Percentiles rank a stretch among this genome's conserved stretches.
Evolutionary conservation across 64 coral and sea anemone genomes (phyloP).

Genomic region (Porites lutea): DNA sequence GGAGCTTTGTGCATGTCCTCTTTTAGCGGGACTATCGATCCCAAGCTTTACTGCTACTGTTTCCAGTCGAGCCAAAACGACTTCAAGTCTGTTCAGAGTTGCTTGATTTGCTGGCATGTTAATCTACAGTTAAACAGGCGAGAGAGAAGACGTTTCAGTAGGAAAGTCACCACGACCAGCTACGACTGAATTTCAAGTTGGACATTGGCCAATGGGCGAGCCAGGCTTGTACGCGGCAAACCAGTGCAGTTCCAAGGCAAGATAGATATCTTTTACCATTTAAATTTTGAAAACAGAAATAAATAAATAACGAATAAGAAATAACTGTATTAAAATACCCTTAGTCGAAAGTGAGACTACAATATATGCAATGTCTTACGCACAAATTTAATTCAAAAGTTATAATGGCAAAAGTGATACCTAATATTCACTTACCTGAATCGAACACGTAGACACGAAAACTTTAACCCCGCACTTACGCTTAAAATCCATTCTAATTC

Average conservation of each 20-base stretch:
- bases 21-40: neutral
- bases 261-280: neutral
- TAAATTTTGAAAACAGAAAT: neutral
- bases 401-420: neutral
- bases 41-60: neutral
- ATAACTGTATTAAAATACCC: too few species aligned
- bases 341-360: too few species aligned
- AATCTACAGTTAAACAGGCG: conserved; percentile 16
- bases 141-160: neutral
- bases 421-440: neutral
- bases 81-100: conserved; percentile 10
- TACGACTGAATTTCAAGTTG: neutral
- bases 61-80: conserved; percentile 24
- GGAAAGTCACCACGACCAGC: neutral
- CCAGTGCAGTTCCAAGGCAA: neutral
- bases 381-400: neutral
- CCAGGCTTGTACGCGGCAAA: neutral
- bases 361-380: too few species aligned
- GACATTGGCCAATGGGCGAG: neutral
- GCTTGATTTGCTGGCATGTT: conserved; percentile 30
- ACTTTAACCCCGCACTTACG: neutral
- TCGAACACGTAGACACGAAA: conserved; percentile 2
- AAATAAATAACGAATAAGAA: neutral
- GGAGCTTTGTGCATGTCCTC: conserved; percentile 6
- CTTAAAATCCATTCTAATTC: neutral